Conservation (phyloP, 2,797 vertebrate genomes). For the Lophius americanus region DNA sequence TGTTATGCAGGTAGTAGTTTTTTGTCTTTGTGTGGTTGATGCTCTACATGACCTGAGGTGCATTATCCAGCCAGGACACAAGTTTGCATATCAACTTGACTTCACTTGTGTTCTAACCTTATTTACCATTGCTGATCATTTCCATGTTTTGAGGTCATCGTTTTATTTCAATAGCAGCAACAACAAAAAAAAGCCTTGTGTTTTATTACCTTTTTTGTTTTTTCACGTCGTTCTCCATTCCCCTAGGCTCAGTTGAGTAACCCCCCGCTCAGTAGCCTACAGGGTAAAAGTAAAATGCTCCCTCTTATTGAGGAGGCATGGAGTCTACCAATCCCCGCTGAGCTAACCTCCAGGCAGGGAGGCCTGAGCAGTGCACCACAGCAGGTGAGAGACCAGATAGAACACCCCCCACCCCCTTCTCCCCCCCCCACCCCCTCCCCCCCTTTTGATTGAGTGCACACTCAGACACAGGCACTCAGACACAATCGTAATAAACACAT, state of each 20-base stretch:
- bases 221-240: slow-evolving; percentile 84
- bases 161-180: slow-evolving; percentile 31
- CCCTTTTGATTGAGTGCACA: slow-evolving; percentile 58
- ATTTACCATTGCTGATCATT: slow-evolving; percentile 76
- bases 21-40: slow-evolving; percentile 54
- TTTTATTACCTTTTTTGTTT: slow-evolving; percentile 65
- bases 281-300: slow-evolving; percentile 99
- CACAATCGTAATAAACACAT: slow-evolving; percentile 37
- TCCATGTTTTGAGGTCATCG: slow-evolving; percentile 77
- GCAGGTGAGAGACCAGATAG: slow-evolving; percentile 96
- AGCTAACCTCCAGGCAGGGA: slow-evolving; percentile 99
- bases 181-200: slow-evolving; percentile 51
- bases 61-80: slow-evolving; percentile 36
- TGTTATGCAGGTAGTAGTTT: slow-evolving; percentile 40
- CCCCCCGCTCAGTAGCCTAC: slow-evolving; percentile 99
- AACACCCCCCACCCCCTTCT: slow-evolving; percentile 69
- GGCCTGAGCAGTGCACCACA: slow-evolving; percentile 97
- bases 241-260: slow-evolving; percentile 99
- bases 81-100: slow-evolving; percentile 34
- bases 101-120: slow-evolving; percentile 68
- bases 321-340: slow-evolving; percentile 99
- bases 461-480: slow-evolving; percentile 37
- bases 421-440: slow-evolving; percentile 63
- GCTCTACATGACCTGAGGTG: slow-evolving; percentile 17
- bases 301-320: slow-evolving; percentile 99